Percentiles rank a stretch among this genome's conserved stretches.
Evolutionary conservation across 2,797 vertebrate species (phyloP).

Genomic region (Schizothorax lantsangensis): DNA sequence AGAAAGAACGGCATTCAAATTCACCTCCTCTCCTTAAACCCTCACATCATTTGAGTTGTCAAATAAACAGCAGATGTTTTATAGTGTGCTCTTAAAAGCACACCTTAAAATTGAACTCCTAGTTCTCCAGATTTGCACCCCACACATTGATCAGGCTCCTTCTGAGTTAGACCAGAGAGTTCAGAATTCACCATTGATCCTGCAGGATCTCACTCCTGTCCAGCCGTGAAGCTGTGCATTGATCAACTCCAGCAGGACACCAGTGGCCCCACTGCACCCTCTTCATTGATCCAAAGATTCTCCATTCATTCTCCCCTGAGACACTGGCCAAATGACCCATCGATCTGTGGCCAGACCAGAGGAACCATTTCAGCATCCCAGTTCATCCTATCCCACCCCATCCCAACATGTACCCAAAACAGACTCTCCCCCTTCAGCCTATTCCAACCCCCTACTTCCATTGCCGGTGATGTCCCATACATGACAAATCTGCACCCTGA

Average conservation of each 20-base stretch:
- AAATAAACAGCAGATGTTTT: neutral
- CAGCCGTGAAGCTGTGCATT: conserved; percentile 59
- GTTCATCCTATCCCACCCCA: conserved; percentile 30
- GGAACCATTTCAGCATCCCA: conserved; percentile 42
- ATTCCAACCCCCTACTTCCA: conserved; percentile 38
- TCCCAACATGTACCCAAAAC: conserved; percentile 35
- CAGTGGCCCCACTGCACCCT: conserved; percentile 66
- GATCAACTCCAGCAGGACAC: conserved; percentile 64
- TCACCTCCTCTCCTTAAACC: neutral
- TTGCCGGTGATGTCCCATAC: conserved; percentile 57
- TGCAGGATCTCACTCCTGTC: conserved; percentile 42
- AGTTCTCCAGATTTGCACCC: conserved; percentile 14
- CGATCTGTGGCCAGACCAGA: conserved; percentile 66
- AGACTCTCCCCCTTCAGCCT: conserved; percentile 16
- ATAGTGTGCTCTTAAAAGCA: neutral
- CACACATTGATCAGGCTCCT: conserved; percentile 53
- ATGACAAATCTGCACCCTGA: conserved; percentile 57
- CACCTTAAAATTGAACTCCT: neutral
- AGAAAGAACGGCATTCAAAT: neutral
- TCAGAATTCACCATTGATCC: conserved; percentile 61
- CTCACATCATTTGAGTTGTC: neutral
- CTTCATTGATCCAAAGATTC: conserved; percentile 67
- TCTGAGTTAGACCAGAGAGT: conserved; percentile 43
- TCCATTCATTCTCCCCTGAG: conserved; percentile 53
- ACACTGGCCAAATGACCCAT: conserved; percentile 70